phyloP scores from a whole-genome alignment of 2,888 invertebrate genomes.

The Lepeophtheirus nordmannii region DNA sequence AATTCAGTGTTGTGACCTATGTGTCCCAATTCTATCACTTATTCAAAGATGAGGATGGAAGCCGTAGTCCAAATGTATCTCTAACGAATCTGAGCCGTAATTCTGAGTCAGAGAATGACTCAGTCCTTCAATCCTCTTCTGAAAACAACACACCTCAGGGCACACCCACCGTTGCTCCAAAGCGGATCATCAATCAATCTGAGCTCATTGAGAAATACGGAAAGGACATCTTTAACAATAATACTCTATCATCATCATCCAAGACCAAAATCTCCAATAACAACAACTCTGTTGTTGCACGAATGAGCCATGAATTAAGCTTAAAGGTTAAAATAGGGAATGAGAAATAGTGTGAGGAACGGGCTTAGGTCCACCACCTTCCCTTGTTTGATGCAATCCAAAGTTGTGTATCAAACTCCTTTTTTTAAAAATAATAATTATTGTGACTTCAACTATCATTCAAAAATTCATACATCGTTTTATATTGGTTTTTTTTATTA shows the following conservation, averaged over 20 bases:
- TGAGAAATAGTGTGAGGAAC: not conserved
- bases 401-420: no score
- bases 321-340: not conserved
- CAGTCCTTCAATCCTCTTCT: not conserved
- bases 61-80: not conserved
- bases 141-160: constrained; percentile 7
- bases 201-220: constrained; percentile 16
- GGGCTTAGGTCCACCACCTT: no score
- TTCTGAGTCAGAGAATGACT: constrained; percentile 20
- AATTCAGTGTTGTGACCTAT: constrained; percentile 79
- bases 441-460: no score
- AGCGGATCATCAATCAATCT: constrained; percentile 7
- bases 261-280: not conserved
- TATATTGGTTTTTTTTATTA: no score
- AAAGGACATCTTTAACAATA: constrained; percentile 13
- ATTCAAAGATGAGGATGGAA: constrained; percentile 10
- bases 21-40: constrained; percentile 73
- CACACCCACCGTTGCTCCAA: constrained; percentile 1
- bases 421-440: no score
- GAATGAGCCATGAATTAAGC: constrained; percentile 1
- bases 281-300: constrained; percentile 1
- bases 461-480: no score
- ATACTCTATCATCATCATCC: no score
- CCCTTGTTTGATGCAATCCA: no score
- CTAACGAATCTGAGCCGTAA: not conserved